Base-by-base conservation (phyloP, 2,888 invertebrate species). In the Clepsis dumicolana region DNA sequence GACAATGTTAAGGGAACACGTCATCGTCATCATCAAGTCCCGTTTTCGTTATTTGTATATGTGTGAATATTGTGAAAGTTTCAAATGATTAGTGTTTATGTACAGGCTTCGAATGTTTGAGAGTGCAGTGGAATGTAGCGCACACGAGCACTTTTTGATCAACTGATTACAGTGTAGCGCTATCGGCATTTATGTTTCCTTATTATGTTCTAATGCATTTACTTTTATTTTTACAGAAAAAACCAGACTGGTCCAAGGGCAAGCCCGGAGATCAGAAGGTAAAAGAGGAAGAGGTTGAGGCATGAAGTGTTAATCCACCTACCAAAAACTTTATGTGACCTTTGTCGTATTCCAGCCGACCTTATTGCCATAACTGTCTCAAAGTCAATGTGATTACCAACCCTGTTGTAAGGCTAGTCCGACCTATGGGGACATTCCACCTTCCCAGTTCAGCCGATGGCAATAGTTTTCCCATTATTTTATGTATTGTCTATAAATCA, bases 191-290 rank as follows among this genome's bases (percentile, higher is more conserved):
- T 63, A n/a, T 10, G 60, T 50, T 29, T 54, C 24, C 10, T 50
- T 21, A 21, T 74, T 67, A 71, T 1, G 4, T 27, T 41, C 18
- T 70, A 24, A 64, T 74, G 79, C 78, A 71, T 79, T 62, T 25
- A 77, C 74, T 78, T 76, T 82, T 73, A 78, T 82, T 84, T 94
- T 95, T 95, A 85, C 96, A 97, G 97, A 98, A 97, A 95, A 98
- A 98, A 94, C 97, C 98, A 84, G 98, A 98, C 94, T 98, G 98
- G 98, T 97, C 98, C 90, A 98, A 98, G 96, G 95, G 95, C 94
- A 97, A 97, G 90, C 96, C 96, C 89, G 97, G 97, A 86, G 97
- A 97, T 93, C 97, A 97, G 96, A 96, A 96, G 95, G 97, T 96
- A 94, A 97, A 96, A 93, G 96, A 96, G 93, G 96, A 95, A 92